phyloP scores from a whole-genome alignment of 2,888 invertebrate genomes.

The Lasioglossum malachurum region DNA sequence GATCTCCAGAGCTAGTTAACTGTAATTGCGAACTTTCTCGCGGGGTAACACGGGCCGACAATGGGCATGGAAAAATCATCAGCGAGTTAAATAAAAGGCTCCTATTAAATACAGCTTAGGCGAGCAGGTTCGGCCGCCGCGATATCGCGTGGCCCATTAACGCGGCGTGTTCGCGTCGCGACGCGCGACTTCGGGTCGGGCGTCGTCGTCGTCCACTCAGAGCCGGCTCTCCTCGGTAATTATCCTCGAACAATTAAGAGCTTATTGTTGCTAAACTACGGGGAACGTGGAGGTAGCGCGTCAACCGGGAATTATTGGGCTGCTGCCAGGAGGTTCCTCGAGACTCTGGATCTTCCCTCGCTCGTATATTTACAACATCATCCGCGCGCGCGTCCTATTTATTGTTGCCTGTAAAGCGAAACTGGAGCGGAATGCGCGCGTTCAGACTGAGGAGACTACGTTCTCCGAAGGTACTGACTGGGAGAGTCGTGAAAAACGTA shows the following conservation, averaged over 20 bases:
- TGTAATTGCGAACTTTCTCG: slow-evolving; percentile 53
- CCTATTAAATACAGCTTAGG: slow-evolving; percentile 25
- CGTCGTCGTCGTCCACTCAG: slow-evolving; percentile 12
- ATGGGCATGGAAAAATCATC: slow-evolving; percentile 23
- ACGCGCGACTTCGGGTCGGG: background rate
- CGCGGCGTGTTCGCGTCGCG: background rate
- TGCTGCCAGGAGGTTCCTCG: background rate
- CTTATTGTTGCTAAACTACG: slow-evolving; percentile 59
- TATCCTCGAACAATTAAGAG: slow-evolving; percentile 44
- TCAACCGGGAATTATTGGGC: slow-evolving; percentile 53
- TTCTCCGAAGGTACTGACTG: background rate
- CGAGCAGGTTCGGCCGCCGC: background rate
- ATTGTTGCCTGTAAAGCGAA: background rate
- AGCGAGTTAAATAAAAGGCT: slow-evolving; percentile 32
- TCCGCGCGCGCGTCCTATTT: background rate
- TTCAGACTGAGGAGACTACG: background rate
- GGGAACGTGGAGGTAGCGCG: slow-evolving; percentile 66
- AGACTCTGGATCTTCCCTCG: background rate
- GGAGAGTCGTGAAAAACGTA: background rate
- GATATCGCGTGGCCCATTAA: background rate
- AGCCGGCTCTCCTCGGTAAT: slow-evolving; percentile 33
- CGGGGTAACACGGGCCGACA: slow-evolving; percentile 14
- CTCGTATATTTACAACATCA: slow-evolving; percentile 11
- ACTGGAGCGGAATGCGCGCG: background rate
- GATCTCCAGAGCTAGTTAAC: slow-evolving; percentile 44